Conservation (phyloP, 2,113 vertebrate genomes). For the Eulemur macaco region DNA sequence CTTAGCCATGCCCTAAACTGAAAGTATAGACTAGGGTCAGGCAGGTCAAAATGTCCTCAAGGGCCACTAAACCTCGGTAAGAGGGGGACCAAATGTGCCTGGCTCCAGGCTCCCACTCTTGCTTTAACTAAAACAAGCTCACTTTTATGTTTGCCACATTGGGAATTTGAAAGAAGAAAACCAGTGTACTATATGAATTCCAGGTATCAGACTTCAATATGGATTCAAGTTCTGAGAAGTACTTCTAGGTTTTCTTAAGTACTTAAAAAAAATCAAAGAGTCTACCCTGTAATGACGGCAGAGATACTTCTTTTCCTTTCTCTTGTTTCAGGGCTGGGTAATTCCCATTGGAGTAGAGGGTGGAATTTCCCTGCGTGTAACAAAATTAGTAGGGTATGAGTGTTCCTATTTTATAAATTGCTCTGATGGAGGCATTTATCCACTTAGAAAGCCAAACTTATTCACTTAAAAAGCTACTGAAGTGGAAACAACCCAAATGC, state of each 20-base stretch:
- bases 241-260: neutral
- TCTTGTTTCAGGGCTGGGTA: neutral
- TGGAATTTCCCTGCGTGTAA: neutral
- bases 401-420: neutral
- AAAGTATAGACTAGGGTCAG: neutral
- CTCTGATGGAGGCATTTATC: neutral
- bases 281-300: neutral
- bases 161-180: neutral
- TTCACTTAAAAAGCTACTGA: neutral
- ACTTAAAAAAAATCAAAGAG: neutral
- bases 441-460: neutral
- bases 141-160: neutral
- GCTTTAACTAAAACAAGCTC: neutral
- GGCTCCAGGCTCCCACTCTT: neutral
- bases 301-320: neutral
- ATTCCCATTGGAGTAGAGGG: neutral
- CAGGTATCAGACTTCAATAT: neutral
- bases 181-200: neutral
- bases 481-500: too few relatives aligned
- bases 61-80: neutral
- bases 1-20: neutral
- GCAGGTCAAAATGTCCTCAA: neutral
- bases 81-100: neutral
- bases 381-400: neutral
- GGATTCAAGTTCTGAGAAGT: neutral